Percentiles rank a stretch among this genome's conserved stretches.
These are phyloP conservation scores for Scaptomyza tumidula DNA, from an alignment of 2,888 invertebrate genomes.

Conservation along the genomic window DNA sequence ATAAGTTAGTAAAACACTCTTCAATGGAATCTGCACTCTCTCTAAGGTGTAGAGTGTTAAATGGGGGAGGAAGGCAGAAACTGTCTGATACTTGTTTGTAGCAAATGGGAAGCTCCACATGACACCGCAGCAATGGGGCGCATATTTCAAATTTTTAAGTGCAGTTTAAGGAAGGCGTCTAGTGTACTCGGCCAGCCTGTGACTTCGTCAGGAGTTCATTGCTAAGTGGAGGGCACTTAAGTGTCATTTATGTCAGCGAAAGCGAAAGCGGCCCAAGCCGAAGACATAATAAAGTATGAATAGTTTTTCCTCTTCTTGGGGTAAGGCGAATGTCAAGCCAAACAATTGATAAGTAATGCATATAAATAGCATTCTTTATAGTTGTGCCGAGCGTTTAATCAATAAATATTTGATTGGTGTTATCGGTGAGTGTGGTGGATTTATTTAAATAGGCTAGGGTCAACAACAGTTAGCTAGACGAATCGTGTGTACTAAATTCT, in stretches of 20 bases:
- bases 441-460: constrained; percentile 15
- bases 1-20: neutral
- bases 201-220: constrained; percentile 19
- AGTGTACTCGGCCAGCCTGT: constrained; percentile 4
- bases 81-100: neutral
- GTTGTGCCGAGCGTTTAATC: constrained; percentile 34
- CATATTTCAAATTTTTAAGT: constrained; percentile 29
- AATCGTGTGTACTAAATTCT: constrained; percentile 3
- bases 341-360: constrained; percentile 28
- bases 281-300: constrained; percentile 14
- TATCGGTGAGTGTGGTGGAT: constrained; percentile 25
- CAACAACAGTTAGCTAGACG: constrained; percentile 16
- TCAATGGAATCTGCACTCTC: neutral
- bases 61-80: neutral
- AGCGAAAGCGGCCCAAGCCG: constrained; percentile 1
- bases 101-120: constrained; percentile 14
- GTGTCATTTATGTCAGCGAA: constrained; percentile 22
- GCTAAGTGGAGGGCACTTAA: constrained; percentile 45
- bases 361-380: constrained; percentile 13
- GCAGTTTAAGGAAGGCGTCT: constrained; percentile 22
- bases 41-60: neutral
- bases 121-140: constrained; percentile 37
- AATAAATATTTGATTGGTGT: constrained; percentile 34
- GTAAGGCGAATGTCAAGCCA: constrained; percentile 13
- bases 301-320: neutral